These are phyloP conservation scores for Chelonia mydas DNA, from an alignment of 2,797 vertebrate genomes.

Conservation along the genomic window DNA sequence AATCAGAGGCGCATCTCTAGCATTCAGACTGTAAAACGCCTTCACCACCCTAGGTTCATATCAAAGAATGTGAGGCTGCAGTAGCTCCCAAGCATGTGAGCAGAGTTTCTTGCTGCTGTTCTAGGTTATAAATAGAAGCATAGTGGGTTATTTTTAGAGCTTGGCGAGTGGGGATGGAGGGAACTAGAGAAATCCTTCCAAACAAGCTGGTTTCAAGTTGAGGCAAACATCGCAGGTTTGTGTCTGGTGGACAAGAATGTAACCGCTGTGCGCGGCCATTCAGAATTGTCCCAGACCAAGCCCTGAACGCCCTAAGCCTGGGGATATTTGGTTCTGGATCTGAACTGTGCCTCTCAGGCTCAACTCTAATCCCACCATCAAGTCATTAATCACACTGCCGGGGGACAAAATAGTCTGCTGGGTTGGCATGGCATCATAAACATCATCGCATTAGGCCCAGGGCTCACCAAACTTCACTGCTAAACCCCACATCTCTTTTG, in stretches of 20 bases:
- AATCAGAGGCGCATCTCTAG: fast-evolving
- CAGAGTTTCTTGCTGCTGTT: fast-evolving
- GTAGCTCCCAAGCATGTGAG: fast-evolving
- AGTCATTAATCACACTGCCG: neutral
- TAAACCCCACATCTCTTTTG: neutral
- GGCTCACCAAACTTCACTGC: neutral
- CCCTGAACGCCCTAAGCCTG: neutral
- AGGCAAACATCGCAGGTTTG: neutral
- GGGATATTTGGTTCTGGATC: neutral
- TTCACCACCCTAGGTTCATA: fast-evolving
- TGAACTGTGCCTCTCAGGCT: neutral
- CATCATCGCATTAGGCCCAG: neutral
- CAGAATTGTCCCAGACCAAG: neutral
- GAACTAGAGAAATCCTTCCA: neutral
- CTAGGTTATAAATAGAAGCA: neutral
- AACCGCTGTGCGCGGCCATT: neutral
- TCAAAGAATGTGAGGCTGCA: fast-evolving
- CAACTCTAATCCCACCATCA: neutral
- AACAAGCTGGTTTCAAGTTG: neutral
- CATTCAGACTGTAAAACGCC: fast-evolving
- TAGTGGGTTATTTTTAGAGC: neutral
- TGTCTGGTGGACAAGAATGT: neutral
- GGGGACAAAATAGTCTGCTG: neutral
- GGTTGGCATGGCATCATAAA: neutral
- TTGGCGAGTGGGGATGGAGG: neutral